Evolutionary conservation across 2,113 vertebrate species (phyloP).

Genomic region (Pelecanus crispus): DNA sequence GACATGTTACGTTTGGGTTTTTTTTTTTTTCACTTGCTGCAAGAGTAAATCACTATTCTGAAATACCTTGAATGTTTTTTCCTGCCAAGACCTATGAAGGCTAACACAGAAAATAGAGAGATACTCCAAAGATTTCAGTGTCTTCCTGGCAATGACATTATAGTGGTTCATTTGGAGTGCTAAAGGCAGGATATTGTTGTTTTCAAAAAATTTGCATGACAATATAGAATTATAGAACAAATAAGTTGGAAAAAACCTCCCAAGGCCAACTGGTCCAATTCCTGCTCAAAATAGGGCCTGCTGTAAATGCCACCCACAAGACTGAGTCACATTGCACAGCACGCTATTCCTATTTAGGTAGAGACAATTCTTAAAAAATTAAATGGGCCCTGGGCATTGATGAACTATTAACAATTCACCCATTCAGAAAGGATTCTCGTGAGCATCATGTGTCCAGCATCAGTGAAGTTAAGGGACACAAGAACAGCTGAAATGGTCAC

Average conservation of each 20-base stretch:
- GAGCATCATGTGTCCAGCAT: not conserved
- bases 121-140: not conserved
- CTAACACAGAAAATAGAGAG: not conserved
- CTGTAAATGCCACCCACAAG: not conserved
- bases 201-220: not conserved
- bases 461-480: not conserved
- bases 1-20: accelerated
- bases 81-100: not conserved
- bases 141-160: not conserved
- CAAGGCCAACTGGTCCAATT: not conserved
- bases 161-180: not conserved
- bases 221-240: not conserved
- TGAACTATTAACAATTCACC: not conserved
- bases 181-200: not conserved
- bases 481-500: not conserved
- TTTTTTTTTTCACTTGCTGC: not conserved
- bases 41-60: not conserved
- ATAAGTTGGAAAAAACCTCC: not conserved
- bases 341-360: not conserved
- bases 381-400: not conserved
- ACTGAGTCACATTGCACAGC: not conserved
- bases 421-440: not conserved
- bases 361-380: not conserved
- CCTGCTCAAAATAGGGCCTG: not conserved
- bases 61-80: not conserved